These are phyloP conservation scores for Tribolium freemani DNA, from an alignment of 2,888 invertebrate genomes.

Conservation along the genomic window DNA sequence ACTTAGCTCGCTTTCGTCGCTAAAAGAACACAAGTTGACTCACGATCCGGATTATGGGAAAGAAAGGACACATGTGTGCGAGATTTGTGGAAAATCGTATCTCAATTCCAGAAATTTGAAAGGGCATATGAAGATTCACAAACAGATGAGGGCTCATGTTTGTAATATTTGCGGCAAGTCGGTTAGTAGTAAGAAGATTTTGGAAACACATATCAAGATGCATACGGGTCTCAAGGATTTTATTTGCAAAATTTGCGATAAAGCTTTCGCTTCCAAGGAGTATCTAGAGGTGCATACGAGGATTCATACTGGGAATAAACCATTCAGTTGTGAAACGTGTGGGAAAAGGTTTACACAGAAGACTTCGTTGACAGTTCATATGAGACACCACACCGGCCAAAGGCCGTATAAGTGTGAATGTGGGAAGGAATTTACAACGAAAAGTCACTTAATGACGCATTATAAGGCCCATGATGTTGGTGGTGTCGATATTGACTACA, in stretches of 20 bases:
- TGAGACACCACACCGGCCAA: constrained; percentile 72
- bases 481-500: constrained; percentile 61
- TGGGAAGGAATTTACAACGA: constrained; percentile 72
- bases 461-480: constrained; percentile 70
- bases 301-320: constrained; percentile 71
- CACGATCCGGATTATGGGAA: constrained; percentile 57
- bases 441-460: constrained; percentile 73
- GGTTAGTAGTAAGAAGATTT: constrained; percentile 60
- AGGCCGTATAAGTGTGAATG: constrained; percentile 72
- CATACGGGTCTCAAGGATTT: constrained; percentile 64
- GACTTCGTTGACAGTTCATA: constrained; percentile 71
- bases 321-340: constrained; percentile 72
- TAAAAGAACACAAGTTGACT: constrained; percentile 59
- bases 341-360: constrained; percentile 73
- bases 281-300: constrained; percentile 71
- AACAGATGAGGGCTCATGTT: constrained; percentile 53
- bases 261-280: constrained; percentile 65
- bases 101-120: constrained; percentile 61
- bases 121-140: constrained; percentile 56
- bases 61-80: constrained; percentile 62
- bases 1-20: constrained; percentile 54
- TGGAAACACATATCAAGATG: constrained; percentile 64
- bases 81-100: constrained; percentile 68
- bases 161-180: constrained; percentile 65
- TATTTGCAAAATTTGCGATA: constrained; percentile 57